Evolutionary conservation across 2,113 vertebrate species (phyloP).

Genomic region (Amblyopsis rosae): DNA sequence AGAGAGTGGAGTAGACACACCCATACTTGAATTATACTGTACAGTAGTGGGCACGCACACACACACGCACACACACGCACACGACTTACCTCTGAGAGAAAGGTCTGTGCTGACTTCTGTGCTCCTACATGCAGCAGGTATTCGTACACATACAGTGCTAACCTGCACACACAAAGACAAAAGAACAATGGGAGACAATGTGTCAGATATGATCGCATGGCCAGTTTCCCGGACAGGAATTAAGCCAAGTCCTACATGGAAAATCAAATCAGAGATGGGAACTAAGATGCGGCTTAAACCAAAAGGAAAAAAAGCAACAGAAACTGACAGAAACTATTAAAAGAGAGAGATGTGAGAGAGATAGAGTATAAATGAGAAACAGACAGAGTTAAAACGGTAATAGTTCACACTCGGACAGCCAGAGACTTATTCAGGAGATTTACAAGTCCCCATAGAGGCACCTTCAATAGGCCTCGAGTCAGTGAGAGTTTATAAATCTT

Average conservation of each 20-base stretch:
- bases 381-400: conserved; percentile 1
- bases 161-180: conserved; percentile 73
- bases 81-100: conserved; percentile 94
- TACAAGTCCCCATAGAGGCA: neutral
- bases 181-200: conserved; percentile 1
- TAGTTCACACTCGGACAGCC: conserved; percentile 11
- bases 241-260: neutral
- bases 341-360: neutral
- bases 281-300: neutral
- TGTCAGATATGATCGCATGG: neutral
- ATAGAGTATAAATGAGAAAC: neutral
- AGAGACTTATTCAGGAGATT: conserved; percentile 1
- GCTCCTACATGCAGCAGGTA: conserved; percentile 99
- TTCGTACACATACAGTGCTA: conserved; percentile 98
- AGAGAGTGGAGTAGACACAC: conserved; percentile 37
- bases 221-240: neutral
- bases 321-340: neutral
- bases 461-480: neutral
- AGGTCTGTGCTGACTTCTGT: conserved; percentile 98
- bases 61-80: neutral
- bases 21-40: conserved; percentile 10
- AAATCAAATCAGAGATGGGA: too few species aligned
- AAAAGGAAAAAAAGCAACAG: conserved; percentile 8
- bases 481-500: neutral
- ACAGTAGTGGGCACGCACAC: neutral